Evolutionary conservation across 2,888 invertebrate species (phyloP).

Genomic region (Galerucella calmariensis): DNA sequence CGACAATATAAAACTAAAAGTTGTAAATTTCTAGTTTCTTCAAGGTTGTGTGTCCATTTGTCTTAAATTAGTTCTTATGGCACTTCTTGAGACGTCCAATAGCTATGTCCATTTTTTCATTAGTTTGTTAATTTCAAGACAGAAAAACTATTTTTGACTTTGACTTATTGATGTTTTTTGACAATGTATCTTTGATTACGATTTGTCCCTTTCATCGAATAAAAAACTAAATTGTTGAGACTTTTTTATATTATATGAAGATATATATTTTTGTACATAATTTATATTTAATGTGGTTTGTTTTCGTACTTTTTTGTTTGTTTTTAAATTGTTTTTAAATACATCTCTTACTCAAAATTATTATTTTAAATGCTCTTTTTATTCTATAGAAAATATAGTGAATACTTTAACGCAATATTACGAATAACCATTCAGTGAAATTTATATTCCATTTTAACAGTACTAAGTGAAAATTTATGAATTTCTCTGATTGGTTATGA

Average conservation of each 20-base stretch:
- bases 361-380: constrained; percentile 13
- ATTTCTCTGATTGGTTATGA: constrained; percentile 11
- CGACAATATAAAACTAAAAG: too few relatives aligned
- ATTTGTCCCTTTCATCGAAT: constrained; percentile 12
- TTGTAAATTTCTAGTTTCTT: too few relatives aligned
- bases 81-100: too few relatives aligned
- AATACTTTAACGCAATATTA: constrained; percentile 23
- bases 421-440: constrained; percentile 4
- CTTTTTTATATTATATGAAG: constrained; percentile 48
- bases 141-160: too few relatives aligned
- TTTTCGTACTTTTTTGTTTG: constrained; percentile 51
- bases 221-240: constrained; percentile 47
- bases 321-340: constrained; percentile 22
- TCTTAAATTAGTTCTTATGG: too few relatives aligned
- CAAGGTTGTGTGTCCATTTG: too few relatives aligned
- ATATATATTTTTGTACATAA: constrained; percentile 60
- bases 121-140: too few relatives aligned
- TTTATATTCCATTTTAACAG: background rate
- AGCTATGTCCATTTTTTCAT: too few relatives aligned
- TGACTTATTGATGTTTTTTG: too few relatives aligned
- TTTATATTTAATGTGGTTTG: constrained; percentile 58
- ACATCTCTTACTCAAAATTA: constrained; percentile 11
- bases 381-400: constrained; percentile 1
- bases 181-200: background rate
- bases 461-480: background rate